Evolutionary conservation across 2,113 vertebrate species (phyloP), one percentile per base, ranked within the genome.

Genomic region (Polyodon spathula): DNA sequence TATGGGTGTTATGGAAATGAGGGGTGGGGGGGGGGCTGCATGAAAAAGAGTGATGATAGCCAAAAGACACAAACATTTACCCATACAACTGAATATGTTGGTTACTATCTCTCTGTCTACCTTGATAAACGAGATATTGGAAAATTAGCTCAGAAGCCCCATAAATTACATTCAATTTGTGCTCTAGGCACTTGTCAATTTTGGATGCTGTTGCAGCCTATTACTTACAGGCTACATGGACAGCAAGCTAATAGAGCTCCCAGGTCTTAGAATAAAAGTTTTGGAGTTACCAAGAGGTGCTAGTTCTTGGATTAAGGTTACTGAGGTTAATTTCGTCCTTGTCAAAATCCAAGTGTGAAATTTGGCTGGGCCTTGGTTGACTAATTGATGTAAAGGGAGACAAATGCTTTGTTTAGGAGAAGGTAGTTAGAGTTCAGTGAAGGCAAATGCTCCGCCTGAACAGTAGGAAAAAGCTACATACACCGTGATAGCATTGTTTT

Each of bases 121-220:
- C 71, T 78, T 84, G 81, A 88, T 81, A 80, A 89, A 86, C 87
- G 68, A 84, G 76, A 82, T 84, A 88, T 83, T 84, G 81, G 76
- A 87, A 87, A 92, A 90, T 91, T 85, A 89, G 87, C 79, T 88
- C 69, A 39, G 79, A 73, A 84, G 77, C 73, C 73, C 71, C 78
- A 80, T 87, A 87, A 89, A 89, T 88, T 86, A 80, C 84, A 88
- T 87, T 88, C 85, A 82, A 71, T 80, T 77, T 80, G 78, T 81
- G 87, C 86, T 87, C 75, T 80, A 68, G 86, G 85, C 76, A 80
- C 84, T 88, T 87, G 86, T 89, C 87, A 90, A 81, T 88, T 89
- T 85, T 77, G 82, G 77, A 75, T 77, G 76, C 81, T 81, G 74
- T 81, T 87, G 83, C 81, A 84, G 77, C 78, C 84, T 86, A 87